Evolutionary conservation across 2,888 invertebrate species (phyloP), one percentile per base, ranked within the genome.

Genomic region (Tachina lurida): DNA sequence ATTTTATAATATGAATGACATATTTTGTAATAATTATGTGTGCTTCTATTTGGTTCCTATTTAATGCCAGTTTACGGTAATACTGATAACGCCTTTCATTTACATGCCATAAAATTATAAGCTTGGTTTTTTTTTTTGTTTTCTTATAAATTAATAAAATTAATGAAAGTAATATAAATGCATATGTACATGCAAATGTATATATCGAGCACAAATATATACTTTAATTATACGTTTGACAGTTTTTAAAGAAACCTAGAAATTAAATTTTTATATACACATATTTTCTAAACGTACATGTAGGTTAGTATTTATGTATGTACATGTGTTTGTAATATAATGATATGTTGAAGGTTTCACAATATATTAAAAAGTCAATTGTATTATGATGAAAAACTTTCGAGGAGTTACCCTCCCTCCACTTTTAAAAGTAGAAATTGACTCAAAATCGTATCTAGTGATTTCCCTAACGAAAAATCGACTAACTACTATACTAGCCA

Each of bases 1-100:
- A 8, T 63, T 15, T 73, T 17, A 39, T 73, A 73, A 19, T 60
- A 62, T 39, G 15, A 52, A 13, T 41, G 62, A 49, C 49, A 19
- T 10, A 62, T 74, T 60, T 49, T 0, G 41, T 62, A n/a, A 41
- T 12, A 58, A 56, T 56, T 52, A 68, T 13, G 15, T 65, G n/a
- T 47, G 15, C 12, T 49, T 67, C n/a, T n/a, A 15, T n/a, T 22
- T 22, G 12, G 4, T 39, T 10, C 39, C 7, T 52, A 31, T 41
- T 22, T 45, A 54, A 54, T 70, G 39, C 13, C 43, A 54, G 19
- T 58, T 56, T 31, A 22, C 31, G 31, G n/a, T 73, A 45, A 60
- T 49, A 60, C 39, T 60, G 31, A 13, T 60, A 73, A 73, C 73
- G 60, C 73, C 73, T 73, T 73, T 60, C 31, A 39, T 47, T 58